Percentiles rank a stretch among this genome's conserved stretches.
These are phyloP conservation scores for Synanceia verrucosa DNA, from an alignment of 2,797 vertebrate genomes.

Conservation along the genomic window DNA sequence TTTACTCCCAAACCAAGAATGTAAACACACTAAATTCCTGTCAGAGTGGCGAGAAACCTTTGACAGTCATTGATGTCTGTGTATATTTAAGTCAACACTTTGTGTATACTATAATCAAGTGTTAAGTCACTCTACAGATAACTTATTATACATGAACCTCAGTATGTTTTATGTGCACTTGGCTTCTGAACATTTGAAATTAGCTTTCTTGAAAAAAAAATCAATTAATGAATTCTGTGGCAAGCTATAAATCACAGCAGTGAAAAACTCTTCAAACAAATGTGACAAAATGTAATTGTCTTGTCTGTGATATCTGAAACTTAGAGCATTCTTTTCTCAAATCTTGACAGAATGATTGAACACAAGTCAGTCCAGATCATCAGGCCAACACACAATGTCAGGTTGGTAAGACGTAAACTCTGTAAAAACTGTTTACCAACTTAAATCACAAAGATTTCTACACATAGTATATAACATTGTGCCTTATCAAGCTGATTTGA, in stretches of 20 bases:
- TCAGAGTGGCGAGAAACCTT: conserved; percentile 72
- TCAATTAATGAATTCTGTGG: not conserved
- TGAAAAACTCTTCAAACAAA: not conserved
- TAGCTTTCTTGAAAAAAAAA: conserved; percentile 19
- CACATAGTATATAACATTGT: not conserved
- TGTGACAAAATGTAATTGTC: not conserved
- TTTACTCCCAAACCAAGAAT: conserved; percentile 84
- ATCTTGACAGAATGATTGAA: not conserved
- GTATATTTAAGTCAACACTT: conserved; percentile 72
- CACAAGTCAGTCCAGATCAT: not conserved
- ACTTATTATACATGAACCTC: conserved; percentile 51
- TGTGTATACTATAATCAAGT: conserved; percentile 68
- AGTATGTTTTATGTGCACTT: conserved; percentile 54
- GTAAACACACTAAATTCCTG: conserved; percentile 84
- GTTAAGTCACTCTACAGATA: conserved; percentile 55
- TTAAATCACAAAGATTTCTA: not conserved
- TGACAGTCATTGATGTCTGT: conserved; percentile 77
- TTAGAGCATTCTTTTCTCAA: not conserved
- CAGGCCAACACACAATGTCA: not conserved
- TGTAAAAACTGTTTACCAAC: too few species aligned
- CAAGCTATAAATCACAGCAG: conserved; percentile 1
- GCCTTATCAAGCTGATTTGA: not conserved
- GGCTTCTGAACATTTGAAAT: conserved; percentile 55
- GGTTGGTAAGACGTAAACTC: not conserved
- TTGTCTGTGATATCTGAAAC: not conserved